Base-by-base conservation (phyloP, 2,113 vertebrate species). In the Brienomyrus longianalis region DNA sequence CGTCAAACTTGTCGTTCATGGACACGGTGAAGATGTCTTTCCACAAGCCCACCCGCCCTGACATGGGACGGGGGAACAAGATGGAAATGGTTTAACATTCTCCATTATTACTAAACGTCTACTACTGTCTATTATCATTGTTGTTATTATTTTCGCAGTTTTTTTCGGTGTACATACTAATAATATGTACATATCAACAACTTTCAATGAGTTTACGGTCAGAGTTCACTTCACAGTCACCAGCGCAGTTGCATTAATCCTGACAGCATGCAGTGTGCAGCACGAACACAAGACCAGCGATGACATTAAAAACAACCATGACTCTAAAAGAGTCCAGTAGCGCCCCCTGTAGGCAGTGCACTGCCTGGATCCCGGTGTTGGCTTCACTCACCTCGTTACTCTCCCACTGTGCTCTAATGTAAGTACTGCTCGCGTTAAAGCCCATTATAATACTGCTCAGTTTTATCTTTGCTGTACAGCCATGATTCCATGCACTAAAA, bases 21-120 rank as follows among this genome's bases (percentile, higher is more conserved):
- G 98, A 98, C 90, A 99, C 98, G n/a, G 98, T 99, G 95, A 99
- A 99, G 96, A 99, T 95, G 92, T 99, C 98, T 93, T 98, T 98
- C 98, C 98, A 99, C 56, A 99, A 96, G 87, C 98, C 98, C 3
- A 99, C 97, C 56, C 98, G 94, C 91, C 98, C 98, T 99, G 94
- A 47, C 95, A 93, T 17, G 94, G 86, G 92, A 50, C 19, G 45
- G 51, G 51, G 77, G 91, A 85, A 89, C 90, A 93, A 27, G 92
- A 90, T 21, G 54, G 88, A 50, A 27, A 27, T 15, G 0, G 19
- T 48, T 83, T 3, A 62, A 23, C 23, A 83, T 83, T 77, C 39
- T 77, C 19, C 27, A 77, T 77, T 39, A 77, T 77, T 39, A 39
- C 70, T 77, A 39, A 43, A 77, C 8, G 19, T 48, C 62, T 70